Conservation (phyloP, 2,888 invertebrate genomes). For the Gryllus longicercus region DNA sequence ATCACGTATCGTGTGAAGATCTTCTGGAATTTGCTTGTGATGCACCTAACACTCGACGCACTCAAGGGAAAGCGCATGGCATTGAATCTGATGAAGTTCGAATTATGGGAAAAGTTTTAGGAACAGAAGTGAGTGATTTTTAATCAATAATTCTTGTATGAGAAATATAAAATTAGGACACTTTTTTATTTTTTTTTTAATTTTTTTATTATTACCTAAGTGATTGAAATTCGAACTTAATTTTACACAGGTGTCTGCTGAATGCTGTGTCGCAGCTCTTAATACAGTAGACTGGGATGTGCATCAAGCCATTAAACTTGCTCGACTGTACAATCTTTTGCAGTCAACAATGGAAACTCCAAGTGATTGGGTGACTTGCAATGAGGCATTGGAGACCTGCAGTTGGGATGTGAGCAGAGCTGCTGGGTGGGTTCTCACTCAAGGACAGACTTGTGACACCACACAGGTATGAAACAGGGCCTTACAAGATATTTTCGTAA, state of each 20-base stretch:
- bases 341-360: slow-evolving; percentile 40
- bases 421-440: slow-evolving; percentile 58
- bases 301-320: slow-evolving; percentile 79
- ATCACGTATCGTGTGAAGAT: slow-evolving; percentile 80
- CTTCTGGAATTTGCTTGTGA: slow-evolving; percentile 82
- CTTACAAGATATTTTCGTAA: too few relatives aligned
- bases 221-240: background rate
- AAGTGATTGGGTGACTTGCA: slow-evolving; percentile 43
- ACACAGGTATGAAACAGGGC: slow-evolving; percentile 35
- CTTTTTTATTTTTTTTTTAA: background rate
- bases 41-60: slow-evolving; percentile 60
- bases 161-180: background rate
- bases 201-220: background rate
- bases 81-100: slow-evolving; percentile 88
- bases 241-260: slow-evolving; percentile 54
- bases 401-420: slow-evolving; percentile 88
- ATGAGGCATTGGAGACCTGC: slow-evolving; percentile 71
- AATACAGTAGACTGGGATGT: slow-evolving; percentile 87
- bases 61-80: slow-evolving; percentile 66
- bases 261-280: slow-evolving; percentile 74
- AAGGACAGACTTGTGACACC: slow-evolving; percentile 35
- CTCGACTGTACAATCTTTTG: slow-evolving; percentile 59
- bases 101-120: slow-evolving; percentile 85
- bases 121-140: slow-evolving; percentile 56
- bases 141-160: background rate